Evolutionary conservation across 2,797 vertebrate genomes (phyloP).

Genomic region (Acanthopagrus latus): DNA sequence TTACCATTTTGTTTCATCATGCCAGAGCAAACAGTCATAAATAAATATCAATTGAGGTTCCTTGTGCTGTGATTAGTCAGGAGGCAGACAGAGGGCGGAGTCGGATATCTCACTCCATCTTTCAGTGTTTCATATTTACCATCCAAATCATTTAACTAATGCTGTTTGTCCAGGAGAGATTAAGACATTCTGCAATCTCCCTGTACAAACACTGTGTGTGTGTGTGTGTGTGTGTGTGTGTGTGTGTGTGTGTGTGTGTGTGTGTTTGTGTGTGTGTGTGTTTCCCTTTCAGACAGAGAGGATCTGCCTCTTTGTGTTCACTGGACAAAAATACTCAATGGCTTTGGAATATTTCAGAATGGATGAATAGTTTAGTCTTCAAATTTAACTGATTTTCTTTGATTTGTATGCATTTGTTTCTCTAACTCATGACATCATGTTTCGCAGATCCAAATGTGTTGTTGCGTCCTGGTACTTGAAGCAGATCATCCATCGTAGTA

Average conservation of each 20-base stretch:
- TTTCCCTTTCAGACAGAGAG: slow-evolving; percentile 22
- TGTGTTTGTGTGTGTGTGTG: slow-evolving; percentile 15
- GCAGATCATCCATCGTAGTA: no score
- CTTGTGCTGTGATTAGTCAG: slow-evolving; percentile 15
- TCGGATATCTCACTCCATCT: slow-evolving; percentile 9
- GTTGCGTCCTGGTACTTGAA: neutral
- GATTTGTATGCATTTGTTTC: neutral
- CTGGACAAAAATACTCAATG: neutral
- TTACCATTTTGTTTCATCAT: neutral
- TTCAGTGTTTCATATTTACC: slow-evolving; percentile 27
- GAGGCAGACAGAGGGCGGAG: slow-evolving; percentile 9
- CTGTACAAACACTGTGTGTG: slow-evolving; percentile 40
- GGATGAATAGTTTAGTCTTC: neutral
- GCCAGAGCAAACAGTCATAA: neutral
- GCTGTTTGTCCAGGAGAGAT: slow-evolving; percentile 48
- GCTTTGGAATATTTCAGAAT: neutral
- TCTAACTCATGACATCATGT: neutral
- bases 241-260: slow-evolving; percentile 22
- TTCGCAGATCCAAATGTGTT: neutral
- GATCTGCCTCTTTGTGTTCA: slow-evolving; percentile 1
- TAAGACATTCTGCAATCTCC: slow-evolving; percentile 27
- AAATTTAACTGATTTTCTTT: neutral
- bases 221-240: slow-evolving; percentile 22
- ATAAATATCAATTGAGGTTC: neutral
- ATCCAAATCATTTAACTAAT: slow-evolving; percentile 46